Evolutionary conservation across 2,113 vertebrate genomes (phyloP).

Genomic region (Sciurus niger): DNA sequence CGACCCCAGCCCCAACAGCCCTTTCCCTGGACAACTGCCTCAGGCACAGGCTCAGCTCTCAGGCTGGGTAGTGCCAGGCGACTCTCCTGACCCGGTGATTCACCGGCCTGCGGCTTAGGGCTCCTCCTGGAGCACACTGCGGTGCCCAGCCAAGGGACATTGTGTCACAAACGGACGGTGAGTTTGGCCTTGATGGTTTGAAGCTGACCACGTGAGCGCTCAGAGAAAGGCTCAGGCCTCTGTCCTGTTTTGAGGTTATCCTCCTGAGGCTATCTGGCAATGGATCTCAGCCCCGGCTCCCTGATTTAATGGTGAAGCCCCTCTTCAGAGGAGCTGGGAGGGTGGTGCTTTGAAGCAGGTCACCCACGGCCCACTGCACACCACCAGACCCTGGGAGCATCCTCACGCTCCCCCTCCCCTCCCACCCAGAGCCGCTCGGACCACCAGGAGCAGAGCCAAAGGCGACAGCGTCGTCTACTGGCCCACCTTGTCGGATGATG

Average conservation of each 20-base stretch:
- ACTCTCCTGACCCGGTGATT: not conserved
- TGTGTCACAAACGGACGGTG: not conserved
- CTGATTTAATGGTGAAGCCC: not conserved
- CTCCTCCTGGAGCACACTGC: accelerated
- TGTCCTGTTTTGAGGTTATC: not conserved
- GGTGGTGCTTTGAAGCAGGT: not conserved
- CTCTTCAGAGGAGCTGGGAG: not conserved
- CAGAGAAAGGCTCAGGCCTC: not conserved
- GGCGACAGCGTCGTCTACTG: not conserved
- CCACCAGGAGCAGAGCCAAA: not conserved
- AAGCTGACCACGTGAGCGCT: not conserved
- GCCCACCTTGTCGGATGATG: constrained; percentile 93
- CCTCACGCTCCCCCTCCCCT: accelerated
- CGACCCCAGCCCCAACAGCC: not conserved
- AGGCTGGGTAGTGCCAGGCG: not conserved
- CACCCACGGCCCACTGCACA: too few species aligned
- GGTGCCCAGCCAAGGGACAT: not conserved
- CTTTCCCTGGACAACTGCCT: not conserved
- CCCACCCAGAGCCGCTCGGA: not conserved
- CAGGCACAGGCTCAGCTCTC: not conserved
- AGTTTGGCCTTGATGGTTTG: not conserved
- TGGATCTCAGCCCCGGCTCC: not conserved
- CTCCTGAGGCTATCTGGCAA: not conserved
- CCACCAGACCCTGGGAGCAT: not conserved
- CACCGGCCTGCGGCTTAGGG: too few species aligned